phyloP scores from a whole-genome alignment of 2,113 vertebrate genomes.

The Paedocypris sp. region DNA sequence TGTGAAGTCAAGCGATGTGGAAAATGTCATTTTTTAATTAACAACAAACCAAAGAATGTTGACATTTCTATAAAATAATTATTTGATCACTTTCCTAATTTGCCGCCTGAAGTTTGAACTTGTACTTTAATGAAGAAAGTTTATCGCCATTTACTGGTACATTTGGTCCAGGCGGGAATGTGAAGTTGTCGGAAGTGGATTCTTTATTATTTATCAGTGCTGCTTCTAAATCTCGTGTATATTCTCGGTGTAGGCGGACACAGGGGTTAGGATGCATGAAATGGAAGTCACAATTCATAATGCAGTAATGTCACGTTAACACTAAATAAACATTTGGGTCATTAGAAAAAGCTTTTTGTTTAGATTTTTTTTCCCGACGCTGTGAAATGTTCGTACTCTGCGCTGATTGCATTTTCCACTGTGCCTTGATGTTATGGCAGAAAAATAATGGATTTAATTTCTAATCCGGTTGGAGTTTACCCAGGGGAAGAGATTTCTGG shows the following conservation, averaged over 20 bases:
- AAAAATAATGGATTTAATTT: constrained; percentile 17
- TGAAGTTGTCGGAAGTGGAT: background rate
- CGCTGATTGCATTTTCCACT: constrained; percentile 5
- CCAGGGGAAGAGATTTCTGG: constrained; percentile 18
- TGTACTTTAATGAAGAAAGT: background rate
- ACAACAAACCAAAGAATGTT: too few relatives aligned
- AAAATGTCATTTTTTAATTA: too few relatives aligned
- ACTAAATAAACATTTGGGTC: background rate
- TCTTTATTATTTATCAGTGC: background rate
- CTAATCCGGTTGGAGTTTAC: constrained; percentile 27
- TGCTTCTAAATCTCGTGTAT: background rate
- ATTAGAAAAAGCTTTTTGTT: background rate
- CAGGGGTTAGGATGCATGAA: constrained; percentile 2
- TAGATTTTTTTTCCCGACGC: background rate
- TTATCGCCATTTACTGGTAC: constrained; percentile 8
- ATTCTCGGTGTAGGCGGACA: background rate
- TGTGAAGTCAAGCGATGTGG: too few relatives aligned
- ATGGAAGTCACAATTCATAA: background rate
- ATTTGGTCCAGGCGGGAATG: constrained; percentile 4
- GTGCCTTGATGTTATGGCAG: constrained; percentile 4
- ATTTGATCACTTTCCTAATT: too few relatives aligned
- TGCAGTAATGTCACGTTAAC: background rate
- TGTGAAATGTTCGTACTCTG: constrained; percentile 7
- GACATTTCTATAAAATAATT: too few relatives aligned
- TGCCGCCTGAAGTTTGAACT: background rate